Evolutionary conservation across 1,140 invertebrate species (phyloP), one percentile per base, ranked within the genome.

Genomic region (Saccostrea glomerata): DNA sequence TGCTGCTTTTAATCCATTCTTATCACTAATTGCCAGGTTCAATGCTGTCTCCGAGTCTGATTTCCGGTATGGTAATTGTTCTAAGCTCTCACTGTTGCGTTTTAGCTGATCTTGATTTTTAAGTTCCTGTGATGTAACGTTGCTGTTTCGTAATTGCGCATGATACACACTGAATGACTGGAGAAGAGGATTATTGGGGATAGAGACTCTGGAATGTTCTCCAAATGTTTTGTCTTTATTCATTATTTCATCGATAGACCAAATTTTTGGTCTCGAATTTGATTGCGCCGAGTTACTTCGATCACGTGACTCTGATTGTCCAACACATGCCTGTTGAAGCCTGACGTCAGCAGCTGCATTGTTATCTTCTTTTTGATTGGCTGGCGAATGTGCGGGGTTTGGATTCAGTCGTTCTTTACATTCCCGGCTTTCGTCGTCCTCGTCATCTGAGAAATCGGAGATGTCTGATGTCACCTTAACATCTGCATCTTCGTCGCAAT

Each of bases 211-310:
- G 30, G 70, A 77, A 77, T 77, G 23, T 77, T 77, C 25, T 13
- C 70, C 30, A 25, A 77, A 30, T 77, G 70, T 77, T 77, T 77
- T 77, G 70, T 77, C 70, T 82, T 73, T 87, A 82, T 82, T 87
- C 77, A 87, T 77, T 77, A 82, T 77, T 54, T 87, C 86, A 30
- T 73, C 86, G 56, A 87, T 87, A 40, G 86, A 87, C 86, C 86
- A 87, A 30, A 87, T 87, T 56, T 87, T 87, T 82, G 86, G 86
- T 77, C 60, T 70, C 25, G 63, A 86, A 70, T 63, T 70, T 70
- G 40, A 70, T 70, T 70, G 23, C 63, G 85, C 25, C 20, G 85
- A 36, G 60, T 70, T 70, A 70, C 58, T 86, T 86, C 12, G 30
- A 70, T 60, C 58, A 70, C 85, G 25, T 70, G 63, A 86, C n/a